Conservation (phyloP, 2,113 vertebrate genomes). For the Myxocyprinus asiaticus region DNA sequence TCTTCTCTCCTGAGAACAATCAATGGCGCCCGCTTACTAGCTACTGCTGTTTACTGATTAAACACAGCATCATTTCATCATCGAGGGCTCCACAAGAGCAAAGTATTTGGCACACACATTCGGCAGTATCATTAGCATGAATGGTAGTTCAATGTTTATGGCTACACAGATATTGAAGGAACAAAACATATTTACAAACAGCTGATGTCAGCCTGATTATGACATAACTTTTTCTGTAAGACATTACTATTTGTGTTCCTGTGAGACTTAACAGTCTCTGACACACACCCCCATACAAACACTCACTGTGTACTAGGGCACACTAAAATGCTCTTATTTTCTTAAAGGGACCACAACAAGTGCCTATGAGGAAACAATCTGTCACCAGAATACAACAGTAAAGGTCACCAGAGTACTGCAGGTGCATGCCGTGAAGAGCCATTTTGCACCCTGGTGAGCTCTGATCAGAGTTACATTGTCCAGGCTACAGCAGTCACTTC, state of each 20-base stretch:
- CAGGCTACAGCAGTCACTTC: neutral
- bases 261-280: neutral
- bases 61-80: neutral
- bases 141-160: neutral
- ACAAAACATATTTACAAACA: neutral
- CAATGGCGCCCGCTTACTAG: neutral
- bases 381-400: too few species aligned
- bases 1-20: constrained; percentile 2
- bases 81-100: neutral
- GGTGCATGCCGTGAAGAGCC: neutral
- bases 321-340: neutral
- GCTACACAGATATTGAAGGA: too few species aligned
- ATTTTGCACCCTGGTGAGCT: neutral
- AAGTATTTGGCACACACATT: neutral
- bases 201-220: neutral
- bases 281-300: neutral
- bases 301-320: neutral
- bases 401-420: neutral
- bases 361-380: neutral
- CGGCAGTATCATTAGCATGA: neutral
- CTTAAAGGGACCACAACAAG: neutral
- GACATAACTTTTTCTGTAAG: neutral
- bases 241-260: neutral
- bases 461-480: neutral
- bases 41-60: neutral